A percentile compares a stretch with the other conserved stretches of the same genome.
phyloP scores from a whole-genome alignment of 2,797 vertebrate species.

The Notamacropus eugenii region DNA sequence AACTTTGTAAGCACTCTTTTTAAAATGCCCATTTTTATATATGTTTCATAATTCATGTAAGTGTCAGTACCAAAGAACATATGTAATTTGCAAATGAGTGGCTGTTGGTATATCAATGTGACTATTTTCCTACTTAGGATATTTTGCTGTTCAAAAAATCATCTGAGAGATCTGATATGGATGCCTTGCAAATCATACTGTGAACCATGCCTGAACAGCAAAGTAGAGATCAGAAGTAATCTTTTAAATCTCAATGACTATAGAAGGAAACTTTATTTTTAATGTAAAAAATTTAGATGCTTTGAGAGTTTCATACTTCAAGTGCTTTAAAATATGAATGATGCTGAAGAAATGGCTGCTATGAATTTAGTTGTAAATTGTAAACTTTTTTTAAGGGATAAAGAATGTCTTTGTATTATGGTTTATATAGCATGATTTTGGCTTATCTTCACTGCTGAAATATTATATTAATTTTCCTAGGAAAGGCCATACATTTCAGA shows the following conservation, averaged over 20 bases:
- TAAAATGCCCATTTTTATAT: not conserved
- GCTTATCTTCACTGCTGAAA: not conserved
- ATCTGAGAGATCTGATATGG: conserved; percentile 5
- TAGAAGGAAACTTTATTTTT: conserved; percentile 22
- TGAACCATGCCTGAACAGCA: conserved; percentile 23
- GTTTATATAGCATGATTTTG: conserved; percentile 6
- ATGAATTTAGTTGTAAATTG: not conserved
- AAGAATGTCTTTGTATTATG: not conserved
- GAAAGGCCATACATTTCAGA: conserved; percentile 51
- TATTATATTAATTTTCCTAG: not conserved
- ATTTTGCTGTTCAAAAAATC: conserved; percentile 8
- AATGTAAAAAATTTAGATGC: not conserved
- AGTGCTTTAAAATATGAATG: conserved; percentile 29
- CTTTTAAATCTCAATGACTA: conserved; percentile 2
- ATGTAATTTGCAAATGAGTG: not conserved
- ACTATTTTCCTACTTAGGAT: not conserved
- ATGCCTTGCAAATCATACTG: conserved; percentile 31
- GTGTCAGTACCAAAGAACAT: not conserved
- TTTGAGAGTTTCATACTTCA: conserved; percentile 41
- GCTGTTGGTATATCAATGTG: not conserved
- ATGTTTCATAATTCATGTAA: not conserved
- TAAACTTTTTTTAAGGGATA: conserved; percentile 32
- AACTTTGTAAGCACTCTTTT: not conserved
- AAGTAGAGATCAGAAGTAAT: conserved; percentile 25
- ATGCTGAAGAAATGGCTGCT: not conserved